These are phyloP conservation scores for Coecobrya sp. DNA, from an alignment of 2,888 invertebrate genomes.

Conservation along the genomic window DNA sequence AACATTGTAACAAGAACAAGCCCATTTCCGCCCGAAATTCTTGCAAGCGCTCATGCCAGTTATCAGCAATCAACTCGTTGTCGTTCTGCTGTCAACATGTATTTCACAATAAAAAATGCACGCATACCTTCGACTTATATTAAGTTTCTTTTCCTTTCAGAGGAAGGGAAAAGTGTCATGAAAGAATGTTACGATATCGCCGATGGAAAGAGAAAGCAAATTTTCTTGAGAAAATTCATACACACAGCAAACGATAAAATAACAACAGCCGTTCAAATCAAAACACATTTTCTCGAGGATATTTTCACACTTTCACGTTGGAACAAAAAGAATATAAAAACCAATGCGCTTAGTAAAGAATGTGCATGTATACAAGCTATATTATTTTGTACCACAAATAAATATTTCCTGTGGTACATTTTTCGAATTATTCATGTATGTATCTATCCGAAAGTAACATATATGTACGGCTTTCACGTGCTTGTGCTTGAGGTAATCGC, in stretches of 20 bases:
- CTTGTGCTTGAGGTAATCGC: constrained; percentile 74
- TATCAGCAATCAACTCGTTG: constrained; percentile 41
- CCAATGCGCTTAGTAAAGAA: not conserved
- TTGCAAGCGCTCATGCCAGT: not conserved
- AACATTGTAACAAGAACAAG: not conserved
- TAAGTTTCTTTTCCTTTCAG: not conserved
- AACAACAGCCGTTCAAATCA: constrained; percentile 31
- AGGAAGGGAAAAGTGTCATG: constrained; percentile 11
- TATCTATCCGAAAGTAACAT: not conserved
- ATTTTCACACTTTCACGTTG: constrained; percentile 35
- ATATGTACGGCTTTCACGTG: constrained; percentile 46
- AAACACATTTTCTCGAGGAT: not conserved
- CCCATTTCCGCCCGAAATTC: constrained; percentile 17
- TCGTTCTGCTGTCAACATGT: constrained; percentile 40
- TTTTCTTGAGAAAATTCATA: not conserved
- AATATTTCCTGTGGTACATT: constrained; percentile 72
- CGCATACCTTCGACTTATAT: not conserved
- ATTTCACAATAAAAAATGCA: constrained; percentile 15
- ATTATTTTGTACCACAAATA: constrained; percentile 34
- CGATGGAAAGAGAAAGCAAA: not conserved
- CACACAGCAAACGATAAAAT: constrained; percentile 29
- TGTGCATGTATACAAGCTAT: constrained; percentile 44
- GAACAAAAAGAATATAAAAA: constrained; percentile 16
- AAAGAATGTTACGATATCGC: constrained; percentile 6
- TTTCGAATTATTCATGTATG: constrained; percentile 32